phyloP scores from a whole-genome alignment of 2,888 invertebrate genomes.

The Pandemis heparana region DNA sequence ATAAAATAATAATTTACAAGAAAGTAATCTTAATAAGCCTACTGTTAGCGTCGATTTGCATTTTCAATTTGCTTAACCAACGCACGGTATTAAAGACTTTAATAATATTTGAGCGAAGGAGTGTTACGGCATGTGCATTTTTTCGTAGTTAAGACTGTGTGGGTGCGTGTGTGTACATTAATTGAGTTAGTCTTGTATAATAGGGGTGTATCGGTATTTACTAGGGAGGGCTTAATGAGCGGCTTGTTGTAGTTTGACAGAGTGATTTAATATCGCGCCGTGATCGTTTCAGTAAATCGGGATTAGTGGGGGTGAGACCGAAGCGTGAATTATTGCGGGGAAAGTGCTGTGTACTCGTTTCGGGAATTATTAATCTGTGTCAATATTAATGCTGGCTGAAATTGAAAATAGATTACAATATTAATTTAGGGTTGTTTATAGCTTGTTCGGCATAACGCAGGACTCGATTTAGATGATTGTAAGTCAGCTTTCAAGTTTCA shows the following conservation, averaged over 20 bases:
- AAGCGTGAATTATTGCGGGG: conserved; percentile 74
- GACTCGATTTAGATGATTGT: not conserved
- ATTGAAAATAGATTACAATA: conserved; percentile 31
- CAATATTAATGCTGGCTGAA: conserved; percentile 47
- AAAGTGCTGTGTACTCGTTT: conserved; percentile 62
- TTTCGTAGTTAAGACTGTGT: conserved; percentile 49
- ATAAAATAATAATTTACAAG: conserved; percentile 65
- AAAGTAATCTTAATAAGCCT: conserved; percentile 62
- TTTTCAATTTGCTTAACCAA: conserved; percentile 56
- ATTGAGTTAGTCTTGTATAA: conserved; percentile 67
- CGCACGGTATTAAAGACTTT: conserved; percentile 39
- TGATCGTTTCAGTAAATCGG: conserved; percentile 80
- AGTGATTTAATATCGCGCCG: conserved; percentile 79
- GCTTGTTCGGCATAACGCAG: not conserved
- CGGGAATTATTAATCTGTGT: conserved; percentile 58
- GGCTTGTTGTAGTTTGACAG: conserved; percentile 81
- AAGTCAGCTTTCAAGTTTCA: not conserved
- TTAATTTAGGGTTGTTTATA: conserved; percentile 20
- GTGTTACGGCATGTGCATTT: conserved; percentile 42
- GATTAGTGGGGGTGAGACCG: conserved; percentile 73
- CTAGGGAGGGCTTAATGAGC: conserved; percentile 74
- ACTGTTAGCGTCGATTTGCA: conserved; percentile 59
- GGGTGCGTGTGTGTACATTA: conserved; percentile 54
- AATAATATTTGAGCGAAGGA: conserved; percentile 36
- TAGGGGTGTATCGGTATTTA: conserved; percentile 70